Conservation (phyloP, 2,797 vertebrate species). For the Rallus crepitans region DNA sequence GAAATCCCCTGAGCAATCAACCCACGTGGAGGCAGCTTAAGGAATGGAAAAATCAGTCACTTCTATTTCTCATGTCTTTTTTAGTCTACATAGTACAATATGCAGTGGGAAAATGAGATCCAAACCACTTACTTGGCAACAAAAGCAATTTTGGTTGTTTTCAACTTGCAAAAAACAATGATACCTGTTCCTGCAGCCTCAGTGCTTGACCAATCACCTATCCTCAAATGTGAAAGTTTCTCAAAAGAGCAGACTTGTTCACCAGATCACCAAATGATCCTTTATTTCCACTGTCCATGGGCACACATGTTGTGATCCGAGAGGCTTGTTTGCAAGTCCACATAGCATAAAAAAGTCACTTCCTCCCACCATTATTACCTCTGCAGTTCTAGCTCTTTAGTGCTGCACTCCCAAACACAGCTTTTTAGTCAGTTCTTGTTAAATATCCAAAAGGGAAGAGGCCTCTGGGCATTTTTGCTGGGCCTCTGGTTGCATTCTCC, state of each 20-base stretch:
- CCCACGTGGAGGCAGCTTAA: slow-evolving; percentile 66
- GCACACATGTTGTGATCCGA: not conserved
- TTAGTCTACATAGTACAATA: slow-evolving; percentile 39
- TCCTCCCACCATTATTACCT: not conserved
- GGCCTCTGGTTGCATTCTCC: not conserved
- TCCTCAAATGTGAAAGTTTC: not conserved
- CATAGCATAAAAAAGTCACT: not conserved
- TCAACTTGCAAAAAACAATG: not conserved
- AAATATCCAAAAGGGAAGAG: not conserved
- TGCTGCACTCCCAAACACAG: not conserved
- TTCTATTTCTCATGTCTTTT: slow-evolving; percentile 71
- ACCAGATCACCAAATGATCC: not conserved
- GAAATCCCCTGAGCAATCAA: slow-evolving; percentile 72
- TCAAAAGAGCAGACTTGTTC: not conserved
- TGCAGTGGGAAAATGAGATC: slow-evolving; percentile 55
- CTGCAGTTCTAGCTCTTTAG: not conserved
- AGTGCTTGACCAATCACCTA: not conserved
- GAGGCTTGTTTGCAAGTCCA: not conserved
- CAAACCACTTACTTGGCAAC: slow-evolving; percentile 36
- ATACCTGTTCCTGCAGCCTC: not conserved
- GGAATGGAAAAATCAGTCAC: slow-evolving; percentile 70
- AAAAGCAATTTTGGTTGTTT: not conserved
- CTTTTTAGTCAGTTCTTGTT: not conserved
- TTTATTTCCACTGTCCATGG: not conserved
- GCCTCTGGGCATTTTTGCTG: not conserved